A percentile compares a stretch with the other conserved stretches of the same genome.
These are phyloP conservation scores for Patella pellucida DNA, from an alignment of 2,888 invertebrate species.

Conservation along the genomic window DNA sequence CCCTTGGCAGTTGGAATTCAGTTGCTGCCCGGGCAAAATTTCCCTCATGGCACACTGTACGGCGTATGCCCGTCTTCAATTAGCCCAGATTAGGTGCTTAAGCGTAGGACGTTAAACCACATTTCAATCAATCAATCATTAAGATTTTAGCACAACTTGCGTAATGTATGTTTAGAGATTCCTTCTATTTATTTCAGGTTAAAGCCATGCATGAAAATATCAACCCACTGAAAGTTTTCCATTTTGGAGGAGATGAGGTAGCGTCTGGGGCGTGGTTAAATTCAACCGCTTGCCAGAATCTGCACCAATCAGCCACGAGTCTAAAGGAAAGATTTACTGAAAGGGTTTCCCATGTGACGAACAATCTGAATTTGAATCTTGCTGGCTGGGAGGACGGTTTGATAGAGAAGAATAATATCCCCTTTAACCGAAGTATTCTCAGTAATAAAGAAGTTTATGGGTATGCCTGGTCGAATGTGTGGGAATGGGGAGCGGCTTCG, in stretches of 20 bases:
- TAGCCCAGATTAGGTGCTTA: too few species aligned
- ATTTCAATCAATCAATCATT: too few species aligned
- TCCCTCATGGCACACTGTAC: too few species aligned
- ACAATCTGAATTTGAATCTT: conserved; percentile 32
- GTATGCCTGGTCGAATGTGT: conserved; percentile 61
- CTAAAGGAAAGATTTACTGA: conserved; percentile 31
- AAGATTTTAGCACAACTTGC: too few species aligned
- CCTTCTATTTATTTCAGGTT: conserved; percentile 30
- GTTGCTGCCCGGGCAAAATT: too few species aligned
- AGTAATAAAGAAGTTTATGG: conserved; percentile 45
- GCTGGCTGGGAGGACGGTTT: conserved; percentile 55
- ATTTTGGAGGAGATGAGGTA: conserved; percentile 50
- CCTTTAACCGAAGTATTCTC: conserved; percentile 28
- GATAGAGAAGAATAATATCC: conserved; percentile 27
- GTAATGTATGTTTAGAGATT: background rate
- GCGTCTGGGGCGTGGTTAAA: conserved; percentile 43
- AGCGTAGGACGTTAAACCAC: too few species aligned
- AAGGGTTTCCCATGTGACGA: conserved; percentile 28
- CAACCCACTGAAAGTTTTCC: conserved; percentile 38
- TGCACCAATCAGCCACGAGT: background rate
- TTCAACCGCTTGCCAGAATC: conserved; percentile 37
- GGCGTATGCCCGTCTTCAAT: too few species aligned
- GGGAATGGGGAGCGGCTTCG: conserved; percentile 49
- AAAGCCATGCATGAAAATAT: conserved; percentile 36
- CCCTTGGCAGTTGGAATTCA: too few species aligned